These are phyloP conservation scores for Caenorhabditis latens DNA, from an alignment of 1,140 invertebrate species.

Conservation along the genomic window DNA sequence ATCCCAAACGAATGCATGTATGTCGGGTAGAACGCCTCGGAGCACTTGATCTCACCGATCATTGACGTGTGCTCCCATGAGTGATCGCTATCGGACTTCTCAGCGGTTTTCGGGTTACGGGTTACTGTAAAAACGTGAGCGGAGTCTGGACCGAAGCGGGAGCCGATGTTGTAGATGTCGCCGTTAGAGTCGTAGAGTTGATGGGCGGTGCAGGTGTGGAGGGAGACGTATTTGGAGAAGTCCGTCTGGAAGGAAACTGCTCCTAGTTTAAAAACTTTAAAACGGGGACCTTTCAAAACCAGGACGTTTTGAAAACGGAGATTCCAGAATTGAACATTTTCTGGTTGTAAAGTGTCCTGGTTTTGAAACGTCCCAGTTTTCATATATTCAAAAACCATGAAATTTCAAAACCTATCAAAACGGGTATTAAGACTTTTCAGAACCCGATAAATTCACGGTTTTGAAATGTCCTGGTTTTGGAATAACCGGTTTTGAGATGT, in stretches of 20 bases:
- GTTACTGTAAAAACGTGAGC: slow-evolving; percentile 62
- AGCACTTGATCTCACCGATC: slow-evolving; percentile 78
- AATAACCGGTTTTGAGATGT: no score
- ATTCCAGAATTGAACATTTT: no score
- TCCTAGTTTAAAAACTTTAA: not conserved
- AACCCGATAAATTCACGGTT: no score
- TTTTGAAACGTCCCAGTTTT: no score
- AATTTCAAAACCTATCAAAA: no score
- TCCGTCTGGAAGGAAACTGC: slow-evolving; percentile 77
- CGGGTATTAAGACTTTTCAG: no score
- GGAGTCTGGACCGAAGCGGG: slow-evolving; percentile 57
- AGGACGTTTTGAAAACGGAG: no score
- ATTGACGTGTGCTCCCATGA: slow-evolving; percentile 67
- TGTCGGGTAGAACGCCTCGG: slow-evolving; percentile 71
- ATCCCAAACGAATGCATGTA: slow-evolving; percentile 82
- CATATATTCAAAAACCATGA: no score
- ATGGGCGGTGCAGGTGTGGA: slow-evolving; percentile 86
- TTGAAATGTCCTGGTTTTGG: no score
- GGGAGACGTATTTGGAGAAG: slow-evolving; percentile 82
- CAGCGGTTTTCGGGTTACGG: slow-evolving; percentile 9
- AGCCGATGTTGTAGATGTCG: slow-evolving; percentile 85
- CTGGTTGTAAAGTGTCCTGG: no score
- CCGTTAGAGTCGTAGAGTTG: slow-evolving; percentile 83
- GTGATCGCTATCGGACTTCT: not conserved
- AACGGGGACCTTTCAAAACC: not conserved